A percentile compares a stretch with the other conserved stretches of the same genome.
Evolutionary conservation across 2,113 vertebrate genomes (phyloP).

Genomic region (Marmota monax): DNA sequence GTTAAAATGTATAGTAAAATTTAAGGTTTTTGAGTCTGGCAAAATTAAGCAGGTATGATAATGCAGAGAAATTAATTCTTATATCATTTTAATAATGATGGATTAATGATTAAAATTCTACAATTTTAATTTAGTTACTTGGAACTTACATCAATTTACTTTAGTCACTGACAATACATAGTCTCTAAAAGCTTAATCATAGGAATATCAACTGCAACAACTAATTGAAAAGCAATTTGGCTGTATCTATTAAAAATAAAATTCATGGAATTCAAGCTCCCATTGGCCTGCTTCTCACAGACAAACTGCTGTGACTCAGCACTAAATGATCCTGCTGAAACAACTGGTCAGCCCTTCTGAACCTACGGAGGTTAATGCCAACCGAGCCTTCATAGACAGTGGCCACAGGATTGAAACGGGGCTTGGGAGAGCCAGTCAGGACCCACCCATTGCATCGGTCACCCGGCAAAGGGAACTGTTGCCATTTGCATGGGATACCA

Average conservation of each 20-base stretch:
- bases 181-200: neutral
- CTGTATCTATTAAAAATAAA: neutral
- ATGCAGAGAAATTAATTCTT: neutral
- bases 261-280: neutral
- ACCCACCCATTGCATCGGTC: too few species aligned
- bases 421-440: too few species aligned
- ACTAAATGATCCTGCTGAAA: too few species aligned
- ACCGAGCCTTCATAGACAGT: too few species aligned
- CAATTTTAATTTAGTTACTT: neutral
- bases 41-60: neutral
- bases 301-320: too few species aligned
- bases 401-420: too few species aligned
- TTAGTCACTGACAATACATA: neutral
- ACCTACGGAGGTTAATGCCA: too few species aligned
- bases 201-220: neutral
- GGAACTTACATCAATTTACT: neutral
- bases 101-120: neutral
- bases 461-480: too few species aligned
- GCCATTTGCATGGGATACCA: too few species aligned
- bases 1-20: neutral
- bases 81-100: neutral
- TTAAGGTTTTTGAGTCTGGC: neutral
- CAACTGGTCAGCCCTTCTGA: too few species aligned
- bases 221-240: neutral
- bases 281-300: too few species aligned